phyloP scores from a whole-genome alignment of 2,797 vertebrate species.

The Sternotherus odoratus region DNA sequence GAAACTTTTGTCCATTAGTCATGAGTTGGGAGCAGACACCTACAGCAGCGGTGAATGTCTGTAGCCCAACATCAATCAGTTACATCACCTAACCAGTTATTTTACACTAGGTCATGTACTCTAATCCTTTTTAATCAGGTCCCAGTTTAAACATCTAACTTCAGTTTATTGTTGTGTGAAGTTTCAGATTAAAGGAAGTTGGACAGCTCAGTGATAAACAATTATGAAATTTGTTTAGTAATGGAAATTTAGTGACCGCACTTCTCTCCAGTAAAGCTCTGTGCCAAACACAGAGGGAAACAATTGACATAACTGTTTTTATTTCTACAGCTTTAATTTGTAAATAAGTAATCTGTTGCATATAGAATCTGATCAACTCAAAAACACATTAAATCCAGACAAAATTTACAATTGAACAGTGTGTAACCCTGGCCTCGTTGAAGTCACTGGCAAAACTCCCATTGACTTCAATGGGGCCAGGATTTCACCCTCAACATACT shows the following conservation, averaged over 20 bases:
- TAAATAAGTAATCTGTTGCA: slow-evolving; percentile 21
- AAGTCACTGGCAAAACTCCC: slow-evolving; percentile 19
- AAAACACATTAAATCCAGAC: slow-evolving; percentile 11
- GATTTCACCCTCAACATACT: neutral
- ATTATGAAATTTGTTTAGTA: neutral
- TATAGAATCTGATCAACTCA: neutral
- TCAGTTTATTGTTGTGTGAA: neutral
- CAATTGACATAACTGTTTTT: neutral
- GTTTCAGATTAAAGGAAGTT: neutral
- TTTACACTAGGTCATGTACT: neutral
- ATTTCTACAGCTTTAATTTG: slow-evolving; percentile 10
- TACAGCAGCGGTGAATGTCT: neutral
- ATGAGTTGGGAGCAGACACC: neutral
- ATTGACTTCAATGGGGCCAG: neutral
- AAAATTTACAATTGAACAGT: neutral
- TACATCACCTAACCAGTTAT: neutral
- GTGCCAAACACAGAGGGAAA: neutral
- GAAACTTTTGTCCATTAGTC: neutral
- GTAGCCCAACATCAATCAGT: neutral
- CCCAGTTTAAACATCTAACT: neutral
- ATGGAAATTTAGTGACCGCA: neutral
- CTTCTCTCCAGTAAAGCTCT: neutral
- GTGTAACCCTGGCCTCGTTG: neutral
- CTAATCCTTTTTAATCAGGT: neutral
- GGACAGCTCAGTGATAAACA: neutral